Conservation (phyloP, 2,113 vertebrate genomes). For the Stigmatopora nigra region DNA sequence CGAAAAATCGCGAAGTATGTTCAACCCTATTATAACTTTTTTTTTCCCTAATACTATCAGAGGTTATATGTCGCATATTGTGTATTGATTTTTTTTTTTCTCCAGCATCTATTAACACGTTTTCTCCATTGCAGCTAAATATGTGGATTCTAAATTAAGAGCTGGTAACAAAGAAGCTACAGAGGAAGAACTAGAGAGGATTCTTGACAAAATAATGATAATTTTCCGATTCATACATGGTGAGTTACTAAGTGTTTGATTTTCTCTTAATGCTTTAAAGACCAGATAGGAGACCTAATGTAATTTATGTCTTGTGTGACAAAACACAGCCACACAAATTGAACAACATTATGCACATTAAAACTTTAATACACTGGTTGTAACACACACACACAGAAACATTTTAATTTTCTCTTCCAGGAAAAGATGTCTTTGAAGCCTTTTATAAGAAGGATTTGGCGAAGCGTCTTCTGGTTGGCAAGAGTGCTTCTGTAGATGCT, state of each 20-base stretch:
- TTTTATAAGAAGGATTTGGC: constrained; percentile 99
- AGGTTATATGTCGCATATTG: not conserved
- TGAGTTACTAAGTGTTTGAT: constrained; percentile 41
- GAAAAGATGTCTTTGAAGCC: constrained; percentile 98
- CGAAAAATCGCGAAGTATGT: no score
- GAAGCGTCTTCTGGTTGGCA: constrained; percentile 93
- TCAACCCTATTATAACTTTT: no score
- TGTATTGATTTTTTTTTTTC: not conserved
- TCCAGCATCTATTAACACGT: not conserved
- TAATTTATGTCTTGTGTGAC: not conserved
- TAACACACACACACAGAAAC: not conserved
- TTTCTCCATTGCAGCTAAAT: constrained; percentile 76
- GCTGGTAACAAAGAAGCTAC: constrained; percentile 98
- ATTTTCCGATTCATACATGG: constrained; percentile 99
- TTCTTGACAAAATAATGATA: constrained; percentile 99
- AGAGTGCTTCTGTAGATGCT: constrained; percentile 97
- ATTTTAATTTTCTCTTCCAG: constrained; percentile 48
- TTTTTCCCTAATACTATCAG: not conserved
- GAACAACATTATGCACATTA: not conserved
- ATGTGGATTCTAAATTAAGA: constrained; percentile 95
- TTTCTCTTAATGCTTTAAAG: not conserved
- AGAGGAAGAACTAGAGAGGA: constrained; percentile 96
- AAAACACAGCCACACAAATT: not conserved
- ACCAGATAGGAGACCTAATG: not conserved
- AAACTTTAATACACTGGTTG: not conserved